Evolutionary conservation across 2,113 vertebrate species (phyloP).

Genomic region (Marmota flaviventris): DNA sequence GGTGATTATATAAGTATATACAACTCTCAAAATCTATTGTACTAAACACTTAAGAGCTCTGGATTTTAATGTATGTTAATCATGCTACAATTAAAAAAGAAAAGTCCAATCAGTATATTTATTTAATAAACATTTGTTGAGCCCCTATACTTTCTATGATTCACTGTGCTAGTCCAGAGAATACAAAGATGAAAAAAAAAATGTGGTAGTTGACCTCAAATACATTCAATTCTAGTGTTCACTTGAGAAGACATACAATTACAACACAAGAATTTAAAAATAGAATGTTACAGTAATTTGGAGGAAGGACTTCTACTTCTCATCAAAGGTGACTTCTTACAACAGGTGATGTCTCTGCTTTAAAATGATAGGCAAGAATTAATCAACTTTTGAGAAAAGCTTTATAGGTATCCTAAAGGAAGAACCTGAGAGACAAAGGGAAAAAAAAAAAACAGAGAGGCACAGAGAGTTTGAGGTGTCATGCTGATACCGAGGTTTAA

Average conservation of each 20-base stretch:
- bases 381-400: background rate
- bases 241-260: background rate
- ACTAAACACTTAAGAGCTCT: background rate
- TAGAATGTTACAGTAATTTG: background rate
- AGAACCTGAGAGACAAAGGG: background rate
- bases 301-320: background rate
- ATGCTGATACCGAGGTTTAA: background rate
- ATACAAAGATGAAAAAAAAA: slow-evolving; percentile 37
- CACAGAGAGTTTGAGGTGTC: background rate
- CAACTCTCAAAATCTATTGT: background rate
- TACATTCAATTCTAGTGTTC: background rate
- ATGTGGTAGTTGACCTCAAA: background rate
- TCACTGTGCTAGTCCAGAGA: background rate
- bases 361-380: slow-evolving; percentile 33
- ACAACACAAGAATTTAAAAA: background rate
- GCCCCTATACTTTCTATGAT: background rate
- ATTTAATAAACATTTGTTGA: slow-evolving; percentile 51
- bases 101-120: background rate
- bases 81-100: background rate
- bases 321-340: background rate
- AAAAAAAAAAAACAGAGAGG: background rate
- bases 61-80: background rate
- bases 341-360: background rate
- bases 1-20: background rate
- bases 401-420: background rate